A percentile compares a stretch with the other conserved stretches of the same genome.
These are phyloP conservation scores for Chymomyza amoena DNA, from an alignment of 2,888 invertebrate genomes.

Conservation along the genomic window DNA sequence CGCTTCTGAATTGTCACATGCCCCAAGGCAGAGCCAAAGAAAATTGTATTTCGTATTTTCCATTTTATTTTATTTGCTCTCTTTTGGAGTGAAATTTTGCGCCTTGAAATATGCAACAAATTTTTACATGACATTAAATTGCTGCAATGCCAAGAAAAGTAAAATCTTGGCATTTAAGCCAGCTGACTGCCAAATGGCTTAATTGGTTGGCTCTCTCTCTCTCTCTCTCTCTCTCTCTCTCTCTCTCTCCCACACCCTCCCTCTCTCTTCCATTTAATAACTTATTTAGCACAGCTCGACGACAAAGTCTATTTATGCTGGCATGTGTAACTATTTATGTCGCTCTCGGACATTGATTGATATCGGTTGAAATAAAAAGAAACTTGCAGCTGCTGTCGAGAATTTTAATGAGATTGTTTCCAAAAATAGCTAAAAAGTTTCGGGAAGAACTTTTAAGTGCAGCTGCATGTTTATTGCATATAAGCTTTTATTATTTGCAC, in stretches of 20 bases:
- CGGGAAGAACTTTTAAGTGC: background rate
- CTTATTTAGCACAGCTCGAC: background rate
- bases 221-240: too few relatives aligned
- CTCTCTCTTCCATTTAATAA: background rate
- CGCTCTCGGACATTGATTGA: background rate
- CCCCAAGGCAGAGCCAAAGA: conserved; percentile 3
- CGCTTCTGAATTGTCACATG: conserved; percentile 16
- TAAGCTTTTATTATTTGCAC: background rate
- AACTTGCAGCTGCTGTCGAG: background rate
- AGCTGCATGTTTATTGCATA: background rate
- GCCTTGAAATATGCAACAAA: background rate
- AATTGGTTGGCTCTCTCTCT: background rate
- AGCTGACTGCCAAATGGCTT: background rate
- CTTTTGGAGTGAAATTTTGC: too few relatives aligned
- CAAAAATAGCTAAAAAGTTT: background rate
- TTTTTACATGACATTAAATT: background rate
- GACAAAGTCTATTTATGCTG: background rate
- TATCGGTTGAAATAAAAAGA: background rate
- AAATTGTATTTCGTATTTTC: background rate
- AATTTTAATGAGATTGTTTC: background rate
- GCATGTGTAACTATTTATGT: background rate
- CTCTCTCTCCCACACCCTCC: too few relatives aligned
- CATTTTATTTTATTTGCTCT: too few relatives aligned
- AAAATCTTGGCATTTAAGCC: background rate
- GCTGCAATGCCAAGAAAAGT: background rate